Percentiles rank a stretch among this genome's conserved stretches.
phyloP scores from a whole-genome alignment of 2,888 invertebrate genomes.

The Heliconius ismenius region DNA sequence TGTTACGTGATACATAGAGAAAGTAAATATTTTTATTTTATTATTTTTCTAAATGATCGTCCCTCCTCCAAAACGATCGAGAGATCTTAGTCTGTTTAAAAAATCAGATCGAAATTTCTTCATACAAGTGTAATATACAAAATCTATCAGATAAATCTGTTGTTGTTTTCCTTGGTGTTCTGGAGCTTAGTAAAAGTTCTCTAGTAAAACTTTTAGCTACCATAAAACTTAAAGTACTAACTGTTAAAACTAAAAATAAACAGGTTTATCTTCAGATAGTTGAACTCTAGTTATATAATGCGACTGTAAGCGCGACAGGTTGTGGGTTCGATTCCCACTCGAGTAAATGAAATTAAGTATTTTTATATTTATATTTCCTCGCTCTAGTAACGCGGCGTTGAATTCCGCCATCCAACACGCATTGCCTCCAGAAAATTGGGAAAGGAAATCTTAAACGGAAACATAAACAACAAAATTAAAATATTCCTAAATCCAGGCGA shows the following conservation, averaged over 20 bases:
- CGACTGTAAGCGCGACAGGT: too few species aligned
- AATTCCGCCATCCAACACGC: too few species aligned
- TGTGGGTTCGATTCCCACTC: too few species aligned
- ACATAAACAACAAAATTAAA: slow-evolving; percentile 26
- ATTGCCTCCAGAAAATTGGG: too few species aligned
- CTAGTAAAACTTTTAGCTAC: neutral
- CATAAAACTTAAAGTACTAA: neutral
- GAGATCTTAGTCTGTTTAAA: neutral
- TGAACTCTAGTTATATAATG: neutral
- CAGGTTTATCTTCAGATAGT: neutral
- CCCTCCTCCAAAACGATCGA: neutral
- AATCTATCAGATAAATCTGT: neutral
- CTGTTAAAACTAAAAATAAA: neutral
- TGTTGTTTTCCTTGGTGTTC: neutral
- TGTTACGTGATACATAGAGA: too few species aligned
- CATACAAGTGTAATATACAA: neutral
- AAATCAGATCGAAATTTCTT: neutral
- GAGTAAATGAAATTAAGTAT: too few species aligned
- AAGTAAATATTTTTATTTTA: too few species aligned
- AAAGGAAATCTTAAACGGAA: too few species aligned
- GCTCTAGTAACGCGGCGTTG: too few species aligned
- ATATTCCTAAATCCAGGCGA: slow-evolving; percentile 40
- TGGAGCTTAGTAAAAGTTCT: neutral
- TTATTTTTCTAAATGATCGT: too few species aligned
- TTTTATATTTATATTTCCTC: too few species aligned